Conservation (phyloP, 2,797 vertebrate species). For the Urocyon cinereoargenteus region DNA sequence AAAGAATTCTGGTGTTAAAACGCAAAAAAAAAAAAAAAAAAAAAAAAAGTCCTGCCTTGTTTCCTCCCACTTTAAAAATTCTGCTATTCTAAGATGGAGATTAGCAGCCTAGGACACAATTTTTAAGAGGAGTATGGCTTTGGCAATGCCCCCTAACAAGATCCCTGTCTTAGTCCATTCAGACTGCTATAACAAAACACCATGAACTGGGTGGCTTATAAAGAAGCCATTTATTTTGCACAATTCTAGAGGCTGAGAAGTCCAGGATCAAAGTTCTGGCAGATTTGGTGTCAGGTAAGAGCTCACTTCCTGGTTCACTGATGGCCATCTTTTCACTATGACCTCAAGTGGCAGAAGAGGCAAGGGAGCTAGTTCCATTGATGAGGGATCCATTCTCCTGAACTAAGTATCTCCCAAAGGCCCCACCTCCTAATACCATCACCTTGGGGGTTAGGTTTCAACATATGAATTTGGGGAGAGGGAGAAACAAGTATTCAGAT, state of each 20-base stretch:
- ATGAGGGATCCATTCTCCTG: background rate
- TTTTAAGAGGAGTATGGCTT: background rate
- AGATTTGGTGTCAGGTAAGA: background rate
- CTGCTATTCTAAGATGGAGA: background rate
- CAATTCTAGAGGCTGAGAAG: background rate
- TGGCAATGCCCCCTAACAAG: background rate
- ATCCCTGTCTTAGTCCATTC: background rate
- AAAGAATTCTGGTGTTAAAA: background rate
- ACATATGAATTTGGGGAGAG: background rate
- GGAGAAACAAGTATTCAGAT: background rate
- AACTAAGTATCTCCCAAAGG: background rate
- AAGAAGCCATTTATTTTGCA: background rate
- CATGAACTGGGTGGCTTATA: background rate
- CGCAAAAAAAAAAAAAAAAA: background rate
- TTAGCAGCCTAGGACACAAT: background rate
- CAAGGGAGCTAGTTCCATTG: background rate
- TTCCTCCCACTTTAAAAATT: background rate
- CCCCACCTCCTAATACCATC: background rate
- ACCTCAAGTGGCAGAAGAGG: background rate
- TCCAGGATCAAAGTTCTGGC: background rate
- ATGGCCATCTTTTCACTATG: background rate
- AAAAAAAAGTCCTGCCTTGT: background rate
- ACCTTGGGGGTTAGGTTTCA: background rate
- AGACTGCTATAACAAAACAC: background rate
- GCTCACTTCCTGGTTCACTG: background rate